Percentiles rank a stretch among this genome's conserved stretches.
Evolutionary conservation across 2,888 invertebrate species (phyloP).

Genomic region (Eupithecia dodoneata): DNA sequence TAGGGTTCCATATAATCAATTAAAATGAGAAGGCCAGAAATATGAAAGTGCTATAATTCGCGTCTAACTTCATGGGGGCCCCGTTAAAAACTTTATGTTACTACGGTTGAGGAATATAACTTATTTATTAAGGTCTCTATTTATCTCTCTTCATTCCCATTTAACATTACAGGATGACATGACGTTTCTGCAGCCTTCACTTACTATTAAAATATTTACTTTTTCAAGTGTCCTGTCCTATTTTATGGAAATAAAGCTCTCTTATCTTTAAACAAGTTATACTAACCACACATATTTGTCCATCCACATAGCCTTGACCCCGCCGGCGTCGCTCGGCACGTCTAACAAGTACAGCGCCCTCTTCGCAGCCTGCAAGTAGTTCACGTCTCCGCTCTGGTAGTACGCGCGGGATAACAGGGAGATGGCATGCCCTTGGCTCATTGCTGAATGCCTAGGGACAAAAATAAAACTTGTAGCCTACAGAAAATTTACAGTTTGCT

Average conservation of each 20-base stretch:
- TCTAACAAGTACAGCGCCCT: constrained; percentile 92
- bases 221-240: background rate
- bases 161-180: too few relatives aligned
- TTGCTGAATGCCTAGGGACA: constrained; percentile 92
- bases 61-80: too few relatives aligned
- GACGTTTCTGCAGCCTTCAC: too few relatives aligned
- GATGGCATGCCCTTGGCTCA: constrained; percentile 99
- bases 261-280: background rate
- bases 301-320: constrained; percentile 93
- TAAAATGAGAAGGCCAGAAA: too few relatives aligned
- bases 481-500: background rate
- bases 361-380: constrained; percentile 92
- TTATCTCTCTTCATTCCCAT: too few relatives aligned
- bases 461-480: background rate
- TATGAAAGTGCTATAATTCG: too few relatives aligned
- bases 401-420: constrained; percentile 97
- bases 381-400: constrained; percentile 89
- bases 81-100: too few relatives aligned
- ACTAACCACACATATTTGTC: constrained; percentile 94
- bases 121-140: too few relatives aligned
- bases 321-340: constrained; percentile 89
- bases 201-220: too few relatives aligned
- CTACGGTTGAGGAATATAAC: too few relatives aligned
- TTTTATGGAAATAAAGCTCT: background rate
- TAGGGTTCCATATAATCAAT: too few relatives aligned